A percentile compares a stretch with the other conserved stretches of the same genome.
Evolutionary conservation across 2,797 vertebrate species (phyloP).

Genomic region (Sebastes hubbsi): DNA sequence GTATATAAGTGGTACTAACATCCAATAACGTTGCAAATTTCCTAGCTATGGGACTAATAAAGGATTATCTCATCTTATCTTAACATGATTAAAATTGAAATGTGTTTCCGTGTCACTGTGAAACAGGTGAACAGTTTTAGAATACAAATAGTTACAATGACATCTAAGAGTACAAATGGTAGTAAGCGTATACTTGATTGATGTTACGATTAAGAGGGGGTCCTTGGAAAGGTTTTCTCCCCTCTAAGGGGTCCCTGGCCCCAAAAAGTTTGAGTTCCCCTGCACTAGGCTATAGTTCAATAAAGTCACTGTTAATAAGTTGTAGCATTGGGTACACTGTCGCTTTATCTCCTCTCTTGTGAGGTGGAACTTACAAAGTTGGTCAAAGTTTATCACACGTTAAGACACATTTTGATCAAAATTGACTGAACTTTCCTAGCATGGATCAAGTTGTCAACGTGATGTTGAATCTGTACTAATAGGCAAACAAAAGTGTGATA

Average conservation of each 20-base stretch:
- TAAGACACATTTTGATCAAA: not conserved
- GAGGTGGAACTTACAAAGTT: not conserved
- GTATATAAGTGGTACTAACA: too few species aligned
- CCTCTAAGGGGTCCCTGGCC: too few species aligned
- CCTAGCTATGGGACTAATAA: accelerated
- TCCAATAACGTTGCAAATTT: too few species aligned
- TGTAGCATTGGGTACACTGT: not conserved
- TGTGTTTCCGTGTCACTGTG: too few species aligned
- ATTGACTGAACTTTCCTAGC: not conserved
- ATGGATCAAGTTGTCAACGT: not conserved
- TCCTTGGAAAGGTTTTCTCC: too few species aligned
- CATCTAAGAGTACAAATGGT: too few species aligned
- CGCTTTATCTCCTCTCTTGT: not conserved
- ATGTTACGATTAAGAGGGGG: too few species aligned
- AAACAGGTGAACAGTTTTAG: too few species aligned
- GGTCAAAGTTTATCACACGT: not conserved
- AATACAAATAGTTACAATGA: accelerated
- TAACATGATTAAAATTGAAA: too few species aligned
- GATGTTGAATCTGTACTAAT: not conserved
- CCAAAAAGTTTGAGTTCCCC: too few species aligned
- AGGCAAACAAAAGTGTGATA: not conserved
- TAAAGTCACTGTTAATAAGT: not conserved
- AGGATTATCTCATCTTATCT: too few species aligned
- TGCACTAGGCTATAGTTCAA: not conserved
- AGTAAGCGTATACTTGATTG: too few species aligned